These are phyloP conservation scores for Scomberomorus guttatus DNA, from an alignment of 2,797 vertebrate genomes.

Conservation along the genomic window DNA sequence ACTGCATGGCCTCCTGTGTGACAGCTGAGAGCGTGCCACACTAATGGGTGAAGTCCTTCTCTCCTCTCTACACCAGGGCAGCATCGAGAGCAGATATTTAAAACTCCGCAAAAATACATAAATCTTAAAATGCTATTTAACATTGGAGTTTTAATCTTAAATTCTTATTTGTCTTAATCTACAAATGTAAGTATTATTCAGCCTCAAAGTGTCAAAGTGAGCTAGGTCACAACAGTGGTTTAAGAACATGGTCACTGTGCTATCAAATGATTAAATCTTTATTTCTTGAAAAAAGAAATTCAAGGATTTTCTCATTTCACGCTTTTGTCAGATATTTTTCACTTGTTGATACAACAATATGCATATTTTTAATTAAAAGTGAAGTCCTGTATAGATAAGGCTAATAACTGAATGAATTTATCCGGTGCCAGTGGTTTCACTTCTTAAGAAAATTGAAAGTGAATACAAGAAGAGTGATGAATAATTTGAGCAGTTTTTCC, in stretches of 20 bases:
- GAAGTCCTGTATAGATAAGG: neutral
- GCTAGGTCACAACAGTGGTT: neutral
- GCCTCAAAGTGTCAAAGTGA: neutral
- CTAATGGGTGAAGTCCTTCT: slow-evolving; percentile 35
- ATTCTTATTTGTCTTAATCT: neutral
- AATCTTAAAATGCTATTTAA: neutral
- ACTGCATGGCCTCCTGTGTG: slow-evolving; percentile 33
- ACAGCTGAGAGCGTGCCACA: slow-evolving; percentile 47
- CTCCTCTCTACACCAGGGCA: slow-evolving; percentile 10
- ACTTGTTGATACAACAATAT: neutral
- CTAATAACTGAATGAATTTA: neutral
- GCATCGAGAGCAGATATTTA: neutral
- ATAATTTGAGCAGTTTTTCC: slow-evolving; percentile 11
- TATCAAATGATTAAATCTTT: neutral
- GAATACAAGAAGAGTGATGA: neutral
- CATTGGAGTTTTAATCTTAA: neutral
- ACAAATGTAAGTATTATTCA: neutral
- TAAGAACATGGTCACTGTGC: neutral
- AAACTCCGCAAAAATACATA: neutral
- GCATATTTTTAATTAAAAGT: neutral
- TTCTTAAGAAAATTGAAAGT: slow-evolving; percentile 7
- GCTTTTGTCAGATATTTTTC: slow-evolving; percentile 3
- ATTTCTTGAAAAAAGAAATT: neutral
- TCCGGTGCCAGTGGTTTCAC: neutral
- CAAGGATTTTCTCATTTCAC: neutral